phyloP scores from a whole-genome alignment of 2,797 vertebrate species.

The Taenioides sp. region DNA sequence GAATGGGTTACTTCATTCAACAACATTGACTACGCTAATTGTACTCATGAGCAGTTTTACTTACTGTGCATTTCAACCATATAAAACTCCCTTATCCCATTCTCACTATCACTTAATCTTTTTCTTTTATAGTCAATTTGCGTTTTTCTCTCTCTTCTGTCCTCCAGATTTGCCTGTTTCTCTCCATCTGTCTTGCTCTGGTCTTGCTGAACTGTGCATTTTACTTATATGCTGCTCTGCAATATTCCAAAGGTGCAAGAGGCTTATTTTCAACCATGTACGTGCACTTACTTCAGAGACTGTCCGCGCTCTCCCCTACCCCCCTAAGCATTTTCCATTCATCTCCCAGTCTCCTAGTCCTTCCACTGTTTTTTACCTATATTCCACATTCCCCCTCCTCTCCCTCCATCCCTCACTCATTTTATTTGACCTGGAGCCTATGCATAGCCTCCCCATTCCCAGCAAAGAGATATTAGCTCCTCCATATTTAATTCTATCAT shows the following conservation, averaged over 20 bases:
- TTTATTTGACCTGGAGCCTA: conserved; percentile 36
- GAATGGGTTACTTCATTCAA: too few species aligned
- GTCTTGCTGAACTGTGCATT: conserved; percentile 70
- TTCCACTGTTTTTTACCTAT: conserved; percentile 33
- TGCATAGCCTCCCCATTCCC: conserved; percentile 44
- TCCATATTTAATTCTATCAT: conserved; percentile 71
- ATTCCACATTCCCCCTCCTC: conserved; percentile 11
- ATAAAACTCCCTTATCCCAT: background rate
- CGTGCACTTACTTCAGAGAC: conserved; percentile 6
- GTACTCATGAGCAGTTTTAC: background rate
- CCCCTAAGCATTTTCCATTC: conserved; percentile 44
- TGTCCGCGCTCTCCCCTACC: conserved; percentile 1
- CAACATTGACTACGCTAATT: background rate
- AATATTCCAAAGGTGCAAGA: conserved; percentile 55
- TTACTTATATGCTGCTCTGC: conserved; percentile 57
- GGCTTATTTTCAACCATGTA: conserved; percentile 55
- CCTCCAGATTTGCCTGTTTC: conserved; percentile 40
- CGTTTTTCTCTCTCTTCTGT: conserved; percentile 3
- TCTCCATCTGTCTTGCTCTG: conserved; percentile 42
- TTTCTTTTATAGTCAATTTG: conserved; percentile 42
- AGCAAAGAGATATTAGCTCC: conserved; percentile 52
- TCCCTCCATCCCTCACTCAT: background rate
- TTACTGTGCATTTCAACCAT: background rate
- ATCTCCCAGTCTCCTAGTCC: conserved; percentile 40
- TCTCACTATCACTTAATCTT: conserved; percentile 33